phyloP scores from a whole-genome alignment of 64 coral and sea anemone genomes.

The Actinia equina region DNA sequence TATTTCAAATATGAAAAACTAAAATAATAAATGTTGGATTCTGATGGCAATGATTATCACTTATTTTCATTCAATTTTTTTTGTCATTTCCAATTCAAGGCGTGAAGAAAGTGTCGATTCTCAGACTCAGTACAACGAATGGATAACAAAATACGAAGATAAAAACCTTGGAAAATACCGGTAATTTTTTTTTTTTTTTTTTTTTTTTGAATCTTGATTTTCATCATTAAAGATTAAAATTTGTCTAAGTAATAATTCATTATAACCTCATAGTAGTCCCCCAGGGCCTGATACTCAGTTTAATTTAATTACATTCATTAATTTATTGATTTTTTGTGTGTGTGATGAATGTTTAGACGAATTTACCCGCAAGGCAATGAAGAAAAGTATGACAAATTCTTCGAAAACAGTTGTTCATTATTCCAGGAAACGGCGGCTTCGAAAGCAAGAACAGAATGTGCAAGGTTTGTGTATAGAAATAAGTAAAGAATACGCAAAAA shows the following conservation, averaged over 20 bases:
- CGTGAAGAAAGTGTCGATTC: slow-evolving; percentile 70
- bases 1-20: background rate
- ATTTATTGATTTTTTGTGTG: background rate
- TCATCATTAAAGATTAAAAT: background rate
- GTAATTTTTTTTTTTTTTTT: background rate
- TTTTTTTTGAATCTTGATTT: background rate
- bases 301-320: background rate
- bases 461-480: slow-evolving; percentile 61
- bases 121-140: slow-evolving; percentile 71
- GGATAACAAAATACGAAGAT: slow-evolving; percentile 86
- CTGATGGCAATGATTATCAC: too few species aligned
- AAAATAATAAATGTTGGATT: too few species aligned
- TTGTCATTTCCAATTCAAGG: slow-evolving; percentile 16
- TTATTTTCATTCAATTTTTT: background rate
- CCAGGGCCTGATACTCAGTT: too few species aligned
- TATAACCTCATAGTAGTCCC: too few species aligned
- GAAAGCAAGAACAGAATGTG: slow-evolving; percentile 96
- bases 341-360: slow-evolving; percentile 44
- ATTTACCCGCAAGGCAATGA: slow-evolving; percentile 93
- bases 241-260: too few species aligned
- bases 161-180: slow-evolving; percentile 86
- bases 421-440: slow-evolving; percentile 96
- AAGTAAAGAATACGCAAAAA: background rate
- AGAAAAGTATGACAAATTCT: slow-evolving; percentile 85
- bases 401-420: slow-evolving; percentile 95